Evolutionary conservation across 2,888 invertebrate genomes (phyloP).

Genomic region (Nebria brevicollis): DNA sequence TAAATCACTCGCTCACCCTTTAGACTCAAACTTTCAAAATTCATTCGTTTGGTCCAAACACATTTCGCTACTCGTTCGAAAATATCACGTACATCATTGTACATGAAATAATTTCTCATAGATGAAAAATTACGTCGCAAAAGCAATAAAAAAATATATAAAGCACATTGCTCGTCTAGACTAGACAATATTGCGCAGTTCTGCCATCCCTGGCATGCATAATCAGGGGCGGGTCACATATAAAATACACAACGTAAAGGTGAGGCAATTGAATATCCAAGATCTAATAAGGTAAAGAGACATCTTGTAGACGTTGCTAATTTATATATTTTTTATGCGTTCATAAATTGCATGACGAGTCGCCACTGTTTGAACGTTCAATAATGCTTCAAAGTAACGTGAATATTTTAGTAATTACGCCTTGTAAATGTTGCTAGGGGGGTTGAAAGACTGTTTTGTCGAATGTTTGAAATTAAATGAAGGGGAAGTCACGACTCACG

Average conservation of each 20-base stretch:
- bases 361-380: conserved; percentile 19
- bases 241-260: not conserved
- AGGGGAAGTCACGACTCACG: conserved; percentile 18
- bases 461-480: conserved; percentile 23
- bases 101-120: not conserved
- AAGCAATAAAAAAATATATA: not conserved
- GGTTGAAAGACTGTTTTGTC: conserved; percentile 2
- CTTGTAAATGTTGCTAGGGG: conserved; percentile 23
- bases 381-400: conserved; percentile 33
- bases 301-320: not conserved
- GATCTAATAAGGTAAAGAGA: not conserved
- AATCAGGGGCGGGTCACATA: not conserved
- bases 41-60: not conserved
- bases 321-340: not conserved
- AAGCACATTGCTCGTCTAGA: not conserved
- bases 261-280: not conserved
- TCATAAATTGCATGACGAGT: not conserved
- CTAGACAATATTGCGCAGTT: not conserved
- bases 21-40: not conserved
- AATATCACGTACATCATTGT: not conserved
- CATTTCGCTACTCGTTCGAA: not conserved
- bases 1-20: not conserved
- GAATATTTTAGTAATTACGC: conserved; percentile 44
- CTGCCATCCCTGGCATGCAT: not conserved
- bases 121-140: not conserved